Base-by-base conservation (phyloP, 1,140 invertebrate genomes). In the Pseudachorutes palmiensis region DNA sequence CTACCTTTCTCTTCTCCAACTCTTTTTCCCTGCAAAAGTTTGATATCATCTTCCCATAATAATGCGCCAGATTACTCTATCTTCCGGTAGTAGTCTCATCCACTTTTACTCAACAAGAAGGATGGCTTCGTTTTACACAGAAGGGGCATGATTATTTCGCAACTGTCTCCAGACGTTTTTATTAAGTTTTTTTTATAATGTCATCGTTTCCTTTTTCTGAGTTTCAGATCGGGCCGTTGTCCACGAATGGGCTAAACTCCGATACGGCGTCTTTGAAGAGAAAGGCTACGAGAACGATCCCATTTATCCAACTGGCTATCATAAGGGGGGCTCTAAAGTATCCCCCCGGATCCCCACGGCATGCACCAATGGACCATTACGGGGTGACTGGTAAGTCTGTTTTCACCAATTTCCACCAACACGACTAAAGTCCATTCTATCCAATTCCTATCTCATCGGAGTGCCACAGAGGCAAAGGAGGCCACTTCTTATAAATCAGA, bases 201-300 rank as follows among this genome's bases (percentile, higher is more conserved):
- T n/a, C 48, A 61, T 65, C 51, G 49, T 33, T 45, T 36, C n/a
- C 58, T 32, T 45, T 36, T 28, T 41, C 41, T 49, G n/a, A n/a
- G 16, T 22, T 45, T 61, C 55, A 68, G 67, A 68, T 26, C 76
- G 78, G 29, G 74, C 76, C 31, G 69, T 81, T 41, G 76, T 80
- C 29, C 80, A 81, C 65, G 80, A 81, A 71, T 82, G 80, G 78
- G 79, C 78, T 0, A 79, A 80, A 67, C 79, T 79, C 64, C 76
- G 81, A 3, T 82, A 80, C 74, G 81, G 81, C 19, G 78, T 81
- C 22, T 82, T 80, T 73, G 78, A 81, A 65, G 81, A 82, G 74
- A 78, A 77, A 66, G 77, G 78, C 24, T 78, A 75, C 66, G 74
- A 74, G 14, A 74, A 73, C 22, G 77, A 79, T 68, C 74, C 74